These are phyloP conservation scores for Anseranas semipalmata DNA, from an alignment of 2,113 vertebrate species.

Conservation along the genomic window DNA sequence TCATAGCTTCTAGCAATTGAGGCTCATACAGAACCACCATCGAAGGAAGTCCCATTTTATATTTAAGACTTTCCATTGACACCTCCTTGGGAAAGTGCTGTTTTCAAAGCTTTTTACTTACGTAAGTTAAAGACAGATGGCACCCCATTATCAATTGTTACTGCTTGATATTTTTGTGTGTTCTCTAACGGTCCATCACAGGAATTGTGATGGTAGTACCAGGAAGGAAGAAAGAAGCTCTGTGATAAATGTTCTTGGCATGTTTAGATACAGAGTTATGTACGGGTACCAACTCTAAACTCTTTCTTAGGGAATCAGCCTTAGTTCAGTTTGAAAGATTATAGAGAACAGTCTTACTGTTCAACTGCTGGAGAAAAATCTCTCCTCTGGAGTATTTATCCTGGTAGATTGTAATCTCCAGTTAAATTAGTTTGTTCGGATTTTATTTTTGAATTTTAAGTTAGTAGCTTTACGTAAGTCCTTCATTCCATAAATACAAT, in stretches of 20 bases:
- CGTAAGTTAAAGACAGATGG: background rate
- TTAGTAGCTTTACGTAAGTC: background rate
- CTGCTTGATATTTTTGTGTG: background rate
- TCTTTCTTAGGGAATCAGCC: background rate
- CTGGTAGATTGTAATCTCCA: background rate
- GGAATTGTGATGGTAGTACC: background rate
- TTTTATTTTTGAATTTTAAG: background rate
- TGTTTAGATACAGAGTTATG: background rate
- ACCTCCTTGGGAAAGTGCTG: background rate
- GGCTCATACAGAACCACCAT: background rate
- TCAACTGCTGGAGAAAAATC: background rate
- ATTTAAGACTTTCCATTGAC: background rate
- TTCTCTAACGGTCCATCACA: background rate
- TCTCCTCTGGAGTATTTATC: background rate
- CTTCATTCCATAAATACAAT: background rate
- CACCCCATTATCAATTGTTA: background rate
- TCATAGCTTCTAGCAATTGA: background rate
- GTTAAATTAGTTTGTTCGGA: background rate
- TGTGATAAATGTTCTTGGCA: background rate
- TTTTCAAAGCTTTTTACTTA: background rate
- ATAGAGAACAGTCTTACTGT: background rate
- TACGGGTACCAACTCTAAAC: background rate
- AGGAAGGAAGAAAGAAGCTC: background rate
- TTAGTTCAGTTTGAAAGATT: background rate
- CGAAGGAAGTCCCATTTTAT: background rate